A percentile compares a stretch with the other conserved stretches of the same genome.
These are phyloP conservation scores for Lophura nycthemera DNA, from an alignment of 2,113 vertebrate genomes.

Conservation along the genomic window DNA sequence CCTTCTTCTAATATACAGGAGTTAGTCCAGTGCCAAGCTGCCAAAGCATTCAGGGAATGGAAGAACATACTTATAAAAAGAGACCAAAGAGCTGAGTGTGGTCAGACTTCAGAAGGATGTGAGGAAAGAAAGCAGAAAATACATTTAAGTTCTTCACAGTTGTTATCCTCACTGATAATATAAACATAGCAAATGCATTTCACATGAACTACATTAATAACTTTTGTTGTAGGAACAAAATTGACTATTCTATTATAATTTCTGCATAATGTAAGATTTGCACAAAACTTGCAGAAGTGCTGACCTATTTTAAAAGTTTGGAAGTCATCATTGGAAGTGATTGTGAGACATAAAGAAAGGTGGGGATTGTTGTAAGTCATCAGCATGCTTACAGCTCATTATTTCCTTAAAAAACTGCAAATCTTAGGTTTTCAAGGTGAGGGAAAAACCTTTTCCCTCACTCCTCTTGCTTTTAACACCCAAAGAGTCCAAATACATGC, in stretches of 20 bases:
- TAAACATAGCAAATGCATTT: neutral
- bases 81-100: neutral
- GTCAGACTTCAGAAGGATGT: neutral
- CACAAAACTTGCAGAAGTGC: neutral
- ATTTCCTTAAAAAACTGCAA: neutral
- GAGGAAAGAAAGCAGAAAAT: neutral
- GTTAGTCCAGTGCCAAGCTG: neutral
- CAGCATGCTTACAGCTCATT: neutral
- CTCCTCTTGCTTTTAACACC: neutral
- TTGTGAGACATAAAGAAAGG: neutral
- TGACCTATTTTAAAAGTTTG: neutral
- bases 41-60: neutral
- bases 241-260: neutral
- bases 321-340: neutral
- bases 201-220: neutral
- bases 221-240: too few relatives aligned
- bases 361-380: neutral
- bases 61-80: neutral
- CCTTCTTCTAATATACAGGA: neutral
- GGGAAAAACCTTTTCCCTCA: neutral
- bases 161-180: neutral
- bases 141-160: neutral
- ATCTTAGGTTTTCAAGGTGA: neutral
- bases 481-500: rapidly evolving
- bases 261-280: neutral